Evolutionary conservation across 2,797 vertebrate genomes (phyloP).

Genomic region (Denticeps clupeoides): DNA sequence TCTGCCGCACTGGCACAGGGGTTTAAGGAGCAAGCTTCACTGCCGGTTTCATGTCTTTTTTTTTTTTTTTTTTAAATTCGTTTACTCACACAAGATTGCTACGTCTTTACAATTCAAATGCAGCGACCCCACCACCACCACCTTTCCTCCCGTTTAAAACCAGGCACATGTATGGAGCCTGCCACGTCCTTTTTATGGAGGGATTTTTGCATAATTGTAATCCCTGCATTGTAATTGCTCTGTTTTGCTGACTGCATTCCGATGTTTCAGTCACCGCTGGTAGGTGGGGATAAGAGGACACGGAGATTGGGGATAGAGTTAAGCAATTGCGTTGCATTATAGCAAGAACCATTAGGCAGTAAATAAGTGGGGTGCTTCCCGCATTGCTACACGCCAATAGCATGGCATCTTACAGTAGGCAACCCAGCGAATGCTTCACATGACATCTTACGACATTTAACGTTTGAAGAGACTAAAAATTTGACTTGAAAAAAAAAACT

Average conservation of each 20-base stretch:
- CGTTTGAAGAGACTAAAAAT: no score
- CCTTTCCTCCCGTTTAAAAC: background rate
- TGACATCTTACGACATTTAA: no score
- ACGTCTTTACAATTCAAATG: background rate
- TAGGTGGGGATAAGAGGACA: background rate
- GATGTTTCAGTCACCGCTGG: no score
- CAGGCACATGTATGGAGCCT: background rate
- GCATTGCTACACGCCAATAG: no score
- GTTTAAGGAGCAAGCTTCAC: constrained; percentile 4
- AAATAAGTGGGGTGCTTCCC: no score
- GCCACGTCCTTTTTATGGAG: background rate
- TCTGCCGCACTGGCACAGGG: background rate
- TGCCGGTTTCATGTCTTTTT: no score
- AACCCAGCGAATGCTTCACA: no score
- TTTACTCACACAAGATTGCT: background rate
- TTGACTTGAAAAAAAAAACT: no score
- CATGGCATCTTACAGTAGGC: no score
- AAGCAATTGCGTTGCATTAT: background rate
- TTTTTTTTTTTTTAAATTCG: no score
- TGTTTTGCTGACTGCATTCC: background rate
- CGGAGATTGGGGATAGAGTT: background rate
- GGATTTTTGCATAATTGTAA: background rate
- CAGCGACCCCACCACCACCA: no score
- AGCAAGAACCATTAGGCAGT: background rate
- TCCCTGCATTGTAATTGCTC: background rate